Evolutionary conservation across 2,888 invertebrate genomes (phyloP).

Genomic region (Lysandra bellargus): DNA sequence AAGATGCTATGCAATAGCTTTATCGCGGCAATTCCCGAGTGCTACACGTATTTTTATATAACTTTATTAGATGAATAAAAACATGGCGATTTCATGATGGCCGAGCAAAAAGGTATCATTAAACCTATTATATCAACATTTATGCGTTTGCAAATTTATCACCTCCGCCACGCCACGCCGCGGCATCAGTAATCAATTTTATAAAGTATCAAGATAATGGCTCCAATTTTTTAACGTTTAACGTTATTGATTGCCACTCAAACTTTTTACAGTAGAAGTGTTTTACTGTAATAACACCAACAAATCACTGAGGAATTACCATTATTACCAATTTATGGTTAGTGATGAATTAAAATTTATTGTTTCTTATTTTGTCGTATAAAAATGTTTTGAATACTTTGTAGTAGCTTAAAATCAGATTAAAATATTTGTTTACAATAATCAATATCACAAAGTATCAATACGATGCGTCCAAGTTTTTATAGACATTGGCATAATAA

Average conservation of each 20-base stretch:
- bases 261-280: conserved; percentile 24
- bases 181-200: conserved; percentile 22
- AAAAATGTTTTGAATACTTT: too few species aligned
- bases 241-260: conserved; percentile 26
- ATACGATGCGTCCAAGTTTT: not conserved
- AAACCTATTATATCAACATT: not conserved
- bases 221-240: conserved; percentile 22
- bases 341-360: not conserved
- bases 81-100: not conserved
- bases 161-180: not conserved
- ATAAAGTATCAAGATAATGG: conserved; percentile 16
- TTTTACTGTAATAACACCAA: conserved; percentile 15
- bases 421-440: not conserved
- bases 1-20: too few species aligned
- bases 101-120: not conserved
- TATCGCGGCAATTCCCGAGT: too few species aligned
- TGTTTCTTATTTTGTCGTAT: not conserved
- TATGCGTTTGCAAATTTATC: conserved; percentile 12
- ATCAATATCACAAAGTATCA: not conserved
- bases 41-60: too few species aligned
- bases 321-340: conserved; percentile 10
- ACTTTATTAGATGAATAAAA: not conserved
- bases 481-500: not conserved
- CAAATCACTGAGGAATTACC: not conserved
- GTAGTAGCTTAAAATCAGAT: too few species aligned